Conservation (phyloP, 92 coral and sea anemone genomes). For the Paragorgia papillata region DNA sequence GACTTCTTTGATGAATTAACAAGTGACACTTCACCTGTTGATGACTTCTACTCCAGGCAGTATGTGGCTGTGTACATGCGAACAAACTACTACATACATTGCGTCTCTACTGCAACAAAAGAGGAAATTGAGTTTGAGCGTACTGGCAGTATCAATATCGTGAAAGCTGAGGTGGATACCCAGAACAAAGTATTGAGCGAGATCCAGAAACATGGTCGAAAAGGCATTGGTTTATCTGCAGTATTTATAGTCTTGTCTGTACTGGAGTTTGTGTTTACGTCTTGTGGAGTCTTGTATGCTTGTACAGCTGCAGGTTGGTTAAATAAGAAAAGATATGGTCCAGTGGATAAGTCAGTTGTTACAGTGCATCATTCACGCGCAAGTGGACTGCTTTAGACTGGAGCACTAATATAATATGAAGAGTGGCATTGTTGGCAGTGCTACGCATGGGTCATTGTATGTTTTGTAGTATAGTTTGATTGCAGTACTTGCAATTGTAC, state of each 20-base stretch:
- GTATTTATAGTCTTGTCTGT: constrained; percentile 19
- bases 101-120: neutral
- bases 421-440: too few species aligned
- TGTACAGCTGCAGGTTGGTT: constrained; percentile 44
- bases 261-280: constrained; percentile 33
- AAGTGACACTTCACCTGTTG: constrained; percentile 21
- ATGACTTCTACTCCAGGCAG: constrained; percentile 27
- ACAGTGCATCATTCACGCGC: constrained; percentile 40
- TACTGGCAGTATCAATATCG: constrained; percentile 8
- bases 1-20: constrained; percentile 28
- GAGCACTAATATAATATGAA: too few species aligned
- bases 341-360: constrained; percentile 12
- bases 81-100: constrained; percentile 15
- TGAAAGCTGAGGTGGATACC: neutral
- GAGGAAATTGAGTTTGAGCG: constrained; percentile 21
- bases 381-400: constrained; percentile 3
- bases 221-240: constrained; percentile 27
- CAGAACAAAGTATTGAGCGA: constrained; percentile 3
- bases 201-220: constrained; percentile 31
- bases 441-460: too few species aligned
- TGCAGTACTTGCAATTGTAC: too few species aligned
- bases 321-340: neutral
- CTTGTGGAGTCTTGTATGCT: constrained; percentile 22
- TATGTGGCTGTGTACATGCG: constrained; percentile 45
- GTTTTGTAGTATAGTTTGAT: too few species aligned